A percentile compares a stretch with the other conserved stretches of the same genome.
These are phyloP conservation scores for Leucania comma DNA, from an alignment of 2,888 invertebrate genomes.

Conservation along the genomic window DNA sequence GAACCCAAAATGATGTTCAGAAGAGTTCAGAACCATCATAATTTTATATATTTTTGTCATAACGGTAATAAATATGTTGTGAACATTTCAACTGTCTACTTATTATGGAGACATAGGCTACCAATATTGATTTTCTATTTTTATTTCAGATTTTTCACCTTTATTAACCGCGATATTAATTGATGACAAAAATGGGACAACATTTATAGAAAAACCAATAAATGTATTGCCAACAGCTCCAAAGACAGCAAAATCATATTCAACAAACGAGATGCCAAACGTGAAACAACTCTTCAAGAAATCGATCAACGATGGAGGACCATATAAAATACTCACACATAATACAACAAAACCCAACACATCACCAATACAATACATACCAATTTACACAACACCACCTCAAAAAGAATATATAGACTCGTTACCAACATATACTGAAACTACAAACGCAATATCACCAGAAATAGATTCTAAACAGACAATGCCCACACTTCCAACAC, in stretches of 20 bases:
- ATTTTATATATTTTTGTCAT: no score
- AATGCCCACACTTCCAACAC: neutral
- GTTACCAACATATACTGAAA: neutral
- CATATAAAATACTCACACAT: neutral
- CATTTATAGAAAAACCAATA: neutral
- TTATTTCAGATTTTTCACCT: constrained; percentile 15
- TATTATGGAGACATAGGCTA: neutral
- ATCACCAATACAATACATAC: neutral
- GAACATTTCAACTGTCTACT: no score
- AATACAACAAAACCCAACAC: neutral
- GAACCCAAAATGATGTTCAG: no score
- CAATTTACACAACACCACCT: neutral
- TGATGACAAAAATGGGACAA: neutral
- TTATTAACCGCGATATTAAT: neutral
- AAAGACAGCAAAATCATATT: neutral
- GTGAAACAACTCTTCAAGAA: neutral
- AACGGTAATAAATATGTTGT: no score
- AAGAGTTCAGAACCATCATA: no score
- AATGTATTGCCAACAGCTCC: neutral
- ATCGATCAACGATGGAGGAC: neutral
- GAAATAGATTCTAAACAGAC: neutral
- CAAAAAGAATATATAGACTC: neutral
- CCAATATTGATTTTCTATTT: neutral
- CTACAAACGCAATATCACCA: neutral
- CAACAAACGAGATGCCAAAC: neutral